Base-by-base conservation (phyloP, 2,797 vertebrate genomes). In the Sebastes taczanowskii region DNA sequence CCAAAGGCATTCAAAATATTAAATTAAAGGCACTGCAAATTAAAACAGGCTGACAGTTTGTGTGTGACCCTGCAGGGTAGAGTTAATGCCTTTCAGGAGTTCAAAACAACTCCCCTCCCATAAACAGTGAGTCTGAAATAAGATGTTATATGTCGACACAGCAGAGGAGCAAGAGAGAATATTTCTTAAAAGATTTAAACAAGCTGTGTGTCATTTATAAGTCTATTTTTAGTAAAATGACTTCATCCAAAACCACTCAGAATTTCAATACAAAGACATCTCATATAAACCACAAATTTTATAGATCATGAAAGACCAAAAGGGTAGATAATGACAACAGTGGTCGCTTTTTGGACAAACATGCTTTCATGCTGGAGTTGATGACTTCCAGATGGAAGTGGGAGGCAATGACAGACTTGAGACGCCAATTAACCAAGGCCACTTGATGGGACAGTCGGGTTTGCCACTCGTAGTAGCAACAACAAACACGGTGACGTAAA, bases 341-440 rank as follows among this genome's bases (percentile, higher is more conserved):
- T 11, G 58, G 75, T 64, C 11, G 58, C 66, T 59, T 77, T 77
- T 84, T 11, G 14, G 65, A 71, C 76, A 80, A 89, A 89, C 69
- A 86, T 75, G 83, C 87, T 90, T 46, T 88, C 77, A 85, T 86
- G 72, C 59, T 88, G 2, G 13, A 78, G 76, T 20, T 71, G 88
- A 95, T 87, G 68, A 84, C 53, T 92, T 93, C 93, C 94, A 95
- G 91, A 94, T 93, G 93, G 83, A 64, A 68, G 53, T 76, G 67
- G 74, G 74, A 88, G 79, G 82, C 74, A 78, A 70, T 84, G 85
- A 90, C 83, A 88, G 80, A 80, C 81, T 75, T 85, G 22, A 91
- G 87, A 88, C 38, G 66, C 62, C 72, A 77, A 72, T 88, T 90
- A 91, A 81, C 30, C 80, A 85, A 11, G 58, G 74, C 72, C 74